Evolutionary conservation across 2,113 vertebrate species (phyloP), one percentile per base, ranked within the genome.

Genomic region (Oreochromis tanganicae): DNA sequence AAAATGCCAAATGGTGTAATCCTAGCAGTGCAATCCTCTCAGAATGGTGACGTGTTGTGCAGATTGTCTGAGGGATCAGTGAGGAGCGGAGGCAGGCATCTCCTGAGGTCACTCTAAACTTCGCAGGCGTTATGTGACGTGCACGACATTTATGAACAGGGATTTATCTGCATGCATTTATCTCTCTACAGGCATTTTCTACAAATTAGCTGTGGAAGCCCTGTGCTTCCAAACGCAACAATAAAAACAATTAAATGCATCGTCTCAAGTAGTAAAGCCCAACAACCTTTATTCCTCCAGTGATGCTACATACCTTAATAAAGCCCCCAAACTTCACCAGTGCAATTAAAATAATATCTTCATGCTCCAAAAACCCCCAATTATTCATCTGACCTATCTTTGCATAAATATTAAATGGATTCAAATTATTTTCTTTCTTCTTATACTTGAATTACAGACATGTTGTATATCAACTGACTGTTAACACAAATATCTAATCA

Each of bases 21-120:
- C 94, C 92, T 91, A 90, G 86, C 90, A 71, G 66, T n/a, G 78
- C 89, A 96, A 96, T 96, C 95, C 95, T 95, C 95, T 95, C 95
- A 94, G 92, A 89, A 89, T 88, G 89, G 90, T 93, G 92, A 90
- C 83, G 81, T 93, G 17, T 43, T 82, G 80, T 85, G 75, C 9
- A 85, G 91, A 87, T 86, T 87, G 85, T 83, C 61, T 84, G 87
- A 91, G 91, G 90, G 93, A 93, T 93, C 87, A 94, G 87, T 79
- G 85, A 80, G 73, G 61, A 73, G 36, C 41, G 14, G 88, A 63
- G 13, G 41, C 82, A 38, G 50, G 73, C 82, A 43, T 85, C 83
- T 94, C 84, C 82, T 75, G 63, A 88, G 32, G 85, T 89, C 82
- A 87, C 57, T 84, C 81, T 10, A 81, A 82, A 86, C 54, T 56